Evolutionary conservation across 1,140 invertebrate genomes (phyloP).

Genomic region (Probaryconus sp.): DNA sequence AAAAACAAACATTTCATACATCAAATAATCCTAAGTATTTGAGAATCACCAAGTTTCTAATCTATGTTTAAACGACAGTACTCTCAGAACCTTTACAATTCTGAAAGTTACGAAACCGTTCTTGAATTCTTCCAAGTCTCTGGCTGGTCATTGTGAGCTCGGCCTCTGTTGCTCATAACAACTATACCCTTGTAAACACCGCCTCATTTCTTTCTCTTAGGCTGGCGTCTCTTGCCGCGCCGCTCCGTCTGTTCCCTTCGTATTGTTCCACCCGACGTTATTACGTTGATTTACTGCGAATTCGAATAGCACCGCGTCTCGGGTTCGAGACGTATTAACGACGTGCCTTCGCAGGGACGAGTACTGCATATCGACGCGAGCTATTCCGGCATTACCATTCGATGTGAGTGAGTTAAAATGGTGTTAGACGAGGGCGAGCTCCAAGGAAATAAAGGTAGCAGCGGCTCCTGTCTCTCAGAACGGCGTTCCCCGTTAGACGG

Average conservation of each 20-base stretch:
- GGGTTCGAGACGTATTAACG: slow-evolving; percentile 62
- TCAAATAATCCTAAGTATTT: background rate
- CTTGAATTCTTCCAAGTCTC: slow-evolving; percentile 23
- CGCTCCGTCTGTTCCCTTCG: slow-evolving; percentile 20
- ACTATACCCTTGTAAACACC: slow-evolving; percentile 9
- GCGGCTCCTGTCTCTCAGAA: slow-evolving; percentile 33
- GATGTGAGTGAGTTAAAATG: slow-evolving; percentile 67
- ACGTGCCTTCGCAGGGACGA: slow-evolving; percentile 60
- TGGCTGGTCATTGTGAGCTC: slow-evolving; percentile 25
- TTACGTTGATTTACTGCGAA: slow-evolving; percentile 62
- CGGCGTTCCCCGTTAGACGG: slow-evolving; percentile 23
- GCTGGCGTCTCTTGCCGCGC: slow-evolving; percentile 10
- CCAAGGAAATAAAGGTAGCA: slow-evolving; percentile 49
- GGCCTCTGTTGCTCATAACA: slow-evolving; percentile 15
- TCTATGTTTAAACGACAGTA: slow-evolving; percentile 1
- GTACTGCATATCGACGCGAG: slow-evolving; percentile 62
- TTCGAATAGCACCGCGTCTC: slow-evolving; percentile 54
- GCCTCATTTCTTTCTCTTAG: slow-evolving; percentile 18
- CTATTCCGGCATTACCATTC: slow-evolving; percentile 61
- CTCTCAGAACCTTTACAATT: background rate
- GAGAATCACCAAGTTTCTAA: background rate
- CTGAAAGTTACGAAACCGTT: background rate
- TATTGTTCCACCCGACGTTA: slow-evolving; percentile 54
- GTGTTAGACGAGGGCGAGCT: slow-evolving; percentile 60
- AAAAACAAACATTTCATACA: too few species aligned